phyloP scores from a whole-genome alignment of 35 echinoderm and acorn worm species.

The Strongylocentrotus purpuratus region DNA sequence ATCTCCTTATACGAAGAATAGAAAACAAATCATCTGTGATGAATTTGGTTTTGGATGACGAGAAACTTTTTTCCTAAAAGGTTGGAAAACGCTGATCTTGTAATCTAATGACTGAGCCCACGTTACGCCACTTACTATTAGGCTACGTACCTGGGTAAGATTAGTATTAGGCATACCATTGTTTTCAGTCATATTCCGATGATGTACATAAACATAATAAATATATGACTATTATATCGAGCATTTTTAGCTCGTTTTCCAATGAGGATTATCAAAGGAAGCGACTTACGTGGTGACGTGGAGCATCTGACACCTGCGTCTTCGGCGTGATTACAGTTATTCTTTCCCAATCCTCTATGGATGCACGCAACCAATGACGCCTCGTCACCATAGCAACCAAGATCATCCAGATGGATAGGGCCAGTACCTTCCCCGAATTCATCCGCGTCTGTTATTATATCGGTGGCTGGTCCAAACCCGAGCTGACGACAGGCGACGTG shows the following conservation, averaged over 20 bases:
- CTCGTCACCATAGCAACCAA: constrained; percentile 54
- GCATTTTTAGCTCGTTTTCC: background rate
- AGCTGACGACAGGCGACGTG: constrained; percentile 48
- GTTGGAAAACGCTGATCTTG: too few species aligned
- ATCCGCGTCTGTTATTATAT: background rate
- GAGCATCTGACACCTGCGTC: constrained; percentile 48
- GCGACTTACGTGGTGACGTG: constrained; percentile 12
- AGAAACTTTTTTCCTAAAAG: too few species aligned
- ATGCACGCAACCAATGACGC: constrained; percentile 24
- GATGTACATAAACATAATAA: too few species aligned
- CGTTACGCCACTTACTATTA: too few species aligned
- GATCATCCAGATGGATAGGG: constrained; percentile 50
- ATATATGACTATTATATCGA: too few species aligned
- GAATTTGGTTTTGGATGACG: too few species aligned
- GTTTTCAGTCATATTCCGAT: too few species aligned
- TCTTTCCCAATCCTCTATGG: background rate
- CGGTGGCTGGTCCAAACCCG: constrained; percentile 39
- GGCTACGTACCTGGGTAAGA: too few species aligned
- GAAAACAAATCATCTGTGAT: too few species aligned
- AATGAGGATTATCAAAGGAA: background rate
- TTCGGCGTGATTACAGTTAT: constrained; percentile 31
- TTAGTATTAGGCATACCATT: too few species aligned
- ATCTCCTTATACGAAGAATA: too few species aligned
- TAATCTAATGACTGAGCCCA: too few species aligned
- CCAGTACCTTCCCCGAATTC: constrained; percentile 46